Base-by-base conservation (phyloP, 2,113 vertebrate species). In the Butorides virescens region DNA sequence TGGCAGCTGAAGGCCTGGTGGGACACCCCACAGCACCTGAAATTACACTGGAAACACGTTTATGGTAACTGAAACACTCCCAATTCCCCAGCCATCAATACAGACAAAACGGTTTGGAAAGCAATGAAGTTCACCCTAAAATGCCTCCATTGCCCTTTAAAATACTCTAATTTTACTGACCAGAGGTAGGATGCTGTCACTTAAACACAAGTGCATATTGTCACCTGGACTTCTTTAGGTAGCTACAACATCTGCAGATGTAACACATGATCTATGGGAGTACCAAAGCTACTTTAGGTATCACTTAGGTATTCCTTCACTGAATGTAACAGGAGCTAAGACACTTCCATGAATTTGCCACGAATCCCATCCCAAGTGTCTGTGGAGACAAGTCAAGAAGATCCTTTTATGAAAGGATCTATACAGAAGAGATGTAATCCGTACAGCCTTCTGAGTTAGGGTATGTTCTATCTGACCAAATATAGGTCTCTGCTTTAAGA, bases 401-500 rank as follows among this genome's bases (percentile, higher is more conserved):
- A 66, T 22, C 8, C 9, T 77, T 86, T 70, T 22, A 25, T 29
- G 37, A 46, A 76, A 91, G 17, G n/a, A 32, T 58, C 62, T 66
- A 6, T 16, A 56, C 5, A 75, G 39, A 85, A 37, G 9, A 84
- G 32, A 44, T 18, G n/a, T 7, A 81, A 52, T 25, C 18, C 66
- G 47, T 12, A 47, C 3, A 46, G 20, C 55, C 21, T 46, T 80
- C n/a, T 66, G 42, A 63, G 74, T 75, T 82, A 27, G 30, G n/a
- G 63, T 27, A 68, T 56, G 49, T 12, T 90, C 66, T 34, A 26
- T 71, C 39, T 75, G 70, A 91, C 81, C 74, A 93, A 87, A 79
- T 46, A 37, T 26, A 65, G 47, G 47, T 76, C 78, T 90, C 22
- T 62, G 18, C 77, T 95, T 95, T 93, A 94, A 93, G 58, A 95